These are phyloP conservation scores for Dryobates pubescens DNA, from an alignment of 2,797 vertebrate species.

Conservation along the genomic window DNA sequence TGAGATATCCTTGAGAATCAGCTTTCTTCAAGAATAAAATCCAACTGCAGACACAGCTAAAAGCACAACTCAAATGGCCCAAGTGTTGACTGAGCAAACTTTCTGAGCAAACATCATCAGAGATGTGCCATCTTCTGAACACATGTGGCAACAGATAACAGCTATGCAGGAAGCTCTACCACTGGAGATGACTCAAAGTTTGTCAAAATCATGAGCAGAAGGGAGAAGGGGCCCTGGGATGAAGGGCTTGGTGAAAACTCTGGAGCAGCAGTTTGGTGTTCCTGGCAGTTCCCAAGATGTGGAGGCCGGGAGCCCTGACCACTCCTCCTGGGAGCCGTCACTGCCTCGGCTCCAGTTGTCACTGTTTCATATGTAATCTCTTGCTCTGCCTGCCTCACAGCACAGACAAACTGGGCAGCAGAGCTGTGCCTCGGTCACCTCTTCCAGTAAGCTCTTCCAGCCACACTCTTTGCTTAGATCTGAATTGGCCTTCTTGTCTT, in stretches of 20 bases:
- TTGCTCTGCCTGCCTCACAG: background rate
- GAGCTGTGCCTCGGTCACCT: background rate
- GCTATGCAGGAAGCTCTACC: background rate
- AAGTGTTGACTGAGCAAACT: background rate
- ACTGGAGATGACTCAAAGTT: background rate
- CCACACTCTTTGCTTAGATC: background rate
- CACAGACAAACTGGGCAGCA: background rate
- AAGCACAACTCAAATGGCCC: background rate
- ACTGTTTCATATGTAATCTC: background rate
- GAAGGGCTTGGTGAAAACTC: background rate
- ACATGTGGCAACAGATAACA: background rate
- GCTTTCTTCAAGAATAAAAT: background rate
- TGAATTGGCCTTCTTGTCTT: background rate
- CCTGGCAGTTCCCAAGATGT: background rate
- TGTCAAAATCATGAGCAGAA: background rate
- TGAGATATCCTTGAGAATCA: background rate
- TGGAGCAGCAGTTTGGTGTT: background rate
- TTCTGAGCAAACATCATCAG: background rate
- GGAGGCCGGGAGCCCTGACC: background rate
- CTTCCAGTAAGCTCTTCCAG: background rate
- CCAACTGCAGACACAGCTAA: background rate
- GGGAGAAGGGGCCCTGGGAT: background rate
- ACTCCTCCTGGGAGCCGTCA: accelerated
- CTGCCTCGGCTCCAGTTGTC: background rate
- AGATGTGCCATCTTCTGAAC: background rate